Evolutionary conservation across 2,888 invertebrate species (phyloP).

Genomic region (Plusia festucae): DNA sequence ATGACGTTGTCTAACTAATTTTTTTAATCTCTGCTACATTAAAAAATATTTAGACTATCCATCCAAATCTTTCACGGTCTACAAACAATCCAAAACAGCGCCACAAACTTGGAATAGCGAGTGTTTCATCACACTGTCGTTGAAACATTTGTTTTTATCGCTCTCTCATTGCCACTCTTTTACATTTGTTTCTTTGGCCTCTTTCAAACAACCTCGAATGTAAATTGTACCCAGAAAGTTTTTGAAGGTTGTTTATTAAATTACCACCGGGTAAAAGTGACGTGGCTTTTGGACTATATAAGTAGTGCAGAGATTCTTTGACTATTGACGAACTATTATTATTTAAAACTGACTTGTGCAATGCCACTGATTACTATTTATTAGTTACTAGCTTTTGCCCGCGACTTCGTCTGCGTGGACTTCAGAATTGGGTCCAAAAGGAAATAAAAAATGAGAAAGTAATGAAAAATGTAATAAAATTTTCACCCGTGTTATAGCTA

Average conservation of each 20-base stretch:
- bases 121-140: constrained; percentile 42
- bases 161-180: constrained; percentile 50
- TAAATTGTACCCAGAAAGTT: constrained; percentile 70
- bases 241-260: constrained; percentile 69
- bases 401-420: too few relatives aligned
- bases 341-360: too few relatives aligned
- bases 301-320: background rate
- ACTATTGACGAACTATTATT: too few relatives aligned
- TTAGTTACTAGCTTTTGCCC: too few relatives aligned
- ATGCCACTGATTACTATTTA: too few relatives aligned
- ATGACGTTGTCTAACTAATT: too few relatives aligned
- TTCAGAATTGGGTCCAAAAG: too few relatives aligned
- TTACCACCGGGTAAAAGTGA: constrained; percentile 61
- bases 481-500: too few relatives aligned
- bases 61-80: constrained; percentile 23
- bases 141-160: constrained; percentile 52
- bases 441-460: too few relatives aligned
- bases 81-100: constrained; percentile 52
- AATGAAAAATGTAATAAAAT: too few relatives aligned
- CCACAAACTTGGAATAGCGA: constrained; percentile 43
- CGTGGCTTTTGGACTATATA: constrained; percentile 24
- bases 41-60: background rate
- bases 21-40: too few relatives aligned
- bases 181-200: constrained; percentile 53
- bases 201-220: constrained; percentile 57